phyloP scores from a whole-genome alignment of 2,113 vertebrate genomes.

The Rhea americana region DNA sequence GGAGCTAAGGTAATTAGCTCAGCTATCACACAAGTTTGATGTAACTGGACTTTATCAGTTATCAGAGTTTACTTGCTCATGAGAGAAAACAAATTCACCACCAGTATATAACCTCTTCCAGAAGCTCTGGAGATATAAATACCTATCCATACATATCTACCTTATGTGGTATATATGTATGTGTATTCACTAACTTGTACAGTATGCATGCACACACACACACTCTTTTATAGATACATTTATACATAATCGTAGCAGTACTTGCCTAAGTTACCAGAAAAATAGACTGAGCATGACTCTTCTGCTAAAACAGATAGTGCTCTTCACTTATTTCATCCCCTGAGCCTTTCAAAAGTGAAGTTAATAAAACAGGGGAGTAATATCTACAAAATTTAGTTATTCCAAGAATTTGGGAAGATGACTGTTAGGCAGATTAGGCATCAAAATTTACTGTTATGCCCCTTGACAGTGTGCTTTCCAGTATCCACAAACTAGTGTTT shows the following conservation, averaged over 20 bases:
- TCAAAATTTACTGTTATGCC: not conserved
- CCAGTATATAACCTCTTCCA: not conserved
- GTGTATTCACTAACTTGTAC: not conserved
- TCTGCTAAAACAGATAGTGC: not conserved
- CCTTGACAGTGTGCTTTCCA: not conserved
- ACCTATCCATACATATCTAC: not conserved
- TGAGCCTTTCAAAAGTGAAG: not conserved
- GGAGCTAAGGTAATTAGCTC: not conserved
- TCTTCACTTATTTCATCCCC: not conserved
- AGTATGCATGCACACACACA: not conserved
- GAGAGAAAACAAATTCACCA: not conserved
- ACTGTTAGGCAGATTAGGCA: not conserved
- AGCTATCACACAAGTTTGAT: not conserved
- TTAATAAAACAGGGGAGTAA: not conserved
- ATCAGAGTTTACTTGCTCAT: not conserved
- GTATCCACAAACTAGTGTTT: not conserved
- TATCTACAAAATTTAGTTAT: not conserved
- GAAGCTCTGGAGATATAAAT: not conserved
- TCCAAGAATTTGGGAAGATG: not conserved
- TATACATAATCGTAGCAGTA: not conserved
- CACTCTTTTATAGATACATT: not conserved
- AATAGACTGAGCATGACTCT: not conserved
- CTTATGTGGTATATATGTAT: not conserved
- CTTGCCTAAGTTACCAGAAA: not conserved
- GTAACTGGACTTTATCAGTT: not conserved